Evolutionary conservation across 1,140 invertebrate species (phyloP).

Genomic region (Periplaneta americana): DNA sequence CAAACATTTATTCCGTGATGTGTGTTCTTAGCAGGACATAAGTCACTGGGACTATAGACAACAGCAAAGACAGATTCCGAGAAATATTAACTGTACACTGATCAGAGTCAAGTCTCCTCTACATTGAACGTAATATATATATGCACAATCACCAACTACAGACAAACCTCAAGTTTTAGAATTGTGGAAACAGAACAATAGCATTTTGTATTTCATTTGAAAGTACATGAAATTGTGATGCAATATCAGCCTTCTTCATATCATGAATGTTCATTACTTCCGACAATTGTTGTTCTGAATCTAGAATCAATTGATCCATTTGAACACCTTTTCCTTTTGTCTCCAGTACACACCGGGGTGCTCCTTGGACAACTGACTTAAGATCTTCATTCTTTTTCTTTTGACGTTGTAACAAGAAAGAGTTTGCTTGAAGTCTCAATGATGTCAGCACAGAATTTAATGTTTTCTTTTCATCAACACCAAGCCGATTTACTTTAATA

Average conservation of each 20-base stretch:
- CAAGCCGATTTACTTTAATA: background rate
- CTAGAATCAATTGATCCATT: background rate
- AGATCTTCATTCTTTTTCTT: background rate
- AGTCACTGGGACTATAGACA: no score
- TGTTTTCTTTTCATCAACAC: background rate
- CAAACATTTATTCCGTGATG: no score
- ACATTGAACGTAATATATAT: no score
- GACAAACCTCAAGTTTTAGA: no score
- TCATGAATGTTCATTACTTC: background rate
- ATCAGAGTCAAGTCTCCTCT: no score
- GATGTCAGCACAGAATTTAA: background rate
- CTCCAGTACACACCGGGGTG: background rate
- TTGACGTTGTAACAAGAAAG: background rate
- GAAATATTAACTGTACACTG: no score
- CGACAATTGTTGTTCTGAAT: background rate
- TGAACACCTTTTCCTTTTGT: background rate
- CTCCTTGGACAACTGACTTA: background rate
- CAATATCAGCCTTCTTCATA: background rate
- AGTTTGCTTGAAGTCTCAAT: background rate
- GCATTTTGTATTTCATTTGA: background rate
- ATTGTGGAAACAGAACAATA: background rate
- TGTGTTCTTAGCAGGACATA: no score
- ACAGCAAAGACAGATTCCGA: no score
- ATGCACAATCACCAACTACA: no score
- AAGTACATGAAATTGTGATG: background rate